Evolutionary conservation across 2,113 vertebrate genomes (phyloP).

Genomic region (Phalacrocorax pelagicus): DNA sequence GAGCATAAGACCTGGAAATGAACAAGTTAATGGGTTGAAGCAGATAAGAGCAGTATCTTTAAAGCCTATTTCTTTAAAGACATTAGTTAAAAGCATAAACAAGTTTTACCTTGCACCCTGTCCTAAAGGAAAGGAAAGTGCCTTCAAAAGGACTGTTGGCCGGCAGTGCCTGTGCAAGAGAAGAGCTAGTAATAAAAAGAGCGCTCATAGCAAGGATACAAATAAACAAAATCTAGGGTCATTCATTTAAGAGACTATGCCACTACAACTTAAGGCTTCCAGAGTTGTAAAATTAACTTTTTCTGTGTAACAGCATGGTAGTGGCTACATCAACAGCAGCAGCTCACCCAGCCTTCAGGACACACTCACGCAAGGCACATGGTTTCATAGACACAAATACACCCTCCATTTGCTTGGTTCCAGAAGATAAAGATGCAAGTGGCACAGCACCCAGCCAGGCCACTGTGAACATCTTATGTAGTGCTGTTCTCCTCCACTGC

Average conservation of each 20-base stretch:
- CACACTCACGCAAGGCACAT: background rate
- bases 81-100: background rate
- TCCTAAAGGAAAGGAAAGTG: background rate
- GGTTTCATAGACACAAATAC: background rate
- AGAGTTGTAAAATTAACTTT: background rate
- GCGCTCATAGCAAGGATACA: background rate
- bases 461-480: background rate
- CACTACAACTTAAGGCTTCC: background rate
- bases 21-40: background rate
- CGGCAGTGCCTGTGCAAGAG: background rate
- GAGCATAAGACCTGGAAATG: background rate
- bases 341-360: background rate
- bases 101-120: slow-evolving; percentile 8
- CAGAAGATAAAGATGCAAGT: background rate
- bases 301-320: background rate
- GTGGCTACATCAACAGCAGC: background rate
- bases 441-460: background rate
- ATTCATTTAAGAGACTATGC: background rate
- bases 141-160: background rate
- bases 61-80: background rate
- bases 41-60: background rate
- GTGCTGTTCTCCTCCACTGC: background rate
- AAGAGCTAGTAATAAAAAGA: background rate
- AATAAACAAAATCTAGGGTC: background rate
- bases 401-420: background rate